Conservation (phyloP, 2,113 vertebrate genomes). For the Passer montanus region DNA sequence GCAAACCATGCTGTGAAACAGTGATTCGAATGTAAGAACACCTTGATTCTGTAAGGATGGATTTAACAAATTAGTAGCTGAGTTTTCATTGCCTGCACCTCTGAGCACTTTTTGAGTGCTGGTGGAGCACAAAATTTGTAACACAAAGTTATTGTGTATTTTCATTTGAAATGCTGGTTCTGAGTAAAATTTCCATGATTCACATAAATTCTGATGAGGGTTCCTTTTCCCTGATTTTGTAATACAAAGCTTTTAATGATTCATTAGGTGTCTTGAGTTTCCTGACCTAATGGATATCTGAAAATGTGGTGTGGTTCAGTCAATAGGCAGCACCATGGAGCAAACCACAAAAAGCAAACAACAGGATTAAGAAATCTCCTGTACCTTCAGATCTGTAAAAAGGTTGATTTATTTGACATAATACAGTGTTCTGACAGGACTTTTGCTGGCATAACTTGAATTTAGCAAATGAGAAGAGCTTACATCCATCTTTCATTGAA, state of each 20-base stretch:
- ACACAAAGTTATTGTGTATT: not conserved
- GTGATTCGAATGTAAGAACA: not conserved
- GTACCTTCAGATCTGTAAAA: not conserved
- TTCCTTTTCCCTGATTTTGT: not conserved
- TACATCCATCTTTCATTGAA: not conserved
- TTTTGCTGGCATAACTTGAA: not conserved
- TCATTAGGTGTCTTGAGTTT: not conserved
- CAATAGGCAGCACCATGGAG: not conserved
- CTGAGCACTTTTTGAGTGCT: not conserved
- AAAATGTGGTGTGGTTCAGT: not conserved
- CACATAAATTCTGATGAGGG: not conserved
- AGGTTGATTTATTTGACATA: not conserved
- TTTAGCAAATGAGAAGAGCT: not conserved
- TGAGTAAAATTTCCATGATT: not conserved
- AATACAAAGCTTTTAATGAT: not conserved
- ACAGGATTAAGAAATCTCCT: not conserved
- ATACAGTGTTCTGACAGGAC: not conserved
- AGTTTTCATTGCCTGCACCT: rapidly evolving
- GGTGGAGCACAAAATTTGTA: not conserved
- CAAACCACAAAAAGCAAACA: not conserved
- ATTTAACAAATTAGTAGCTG: not conserved
- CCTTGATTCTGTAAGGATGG: not conserved
- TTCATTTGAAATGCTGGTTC: not conserved
- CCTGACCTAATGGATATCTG: not conserved
- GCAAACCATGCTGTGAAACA: not conserved